Base-by-base conservation (phyloP, 2,113 vertebrate species). In the Oryzias melastigma region DNA sequence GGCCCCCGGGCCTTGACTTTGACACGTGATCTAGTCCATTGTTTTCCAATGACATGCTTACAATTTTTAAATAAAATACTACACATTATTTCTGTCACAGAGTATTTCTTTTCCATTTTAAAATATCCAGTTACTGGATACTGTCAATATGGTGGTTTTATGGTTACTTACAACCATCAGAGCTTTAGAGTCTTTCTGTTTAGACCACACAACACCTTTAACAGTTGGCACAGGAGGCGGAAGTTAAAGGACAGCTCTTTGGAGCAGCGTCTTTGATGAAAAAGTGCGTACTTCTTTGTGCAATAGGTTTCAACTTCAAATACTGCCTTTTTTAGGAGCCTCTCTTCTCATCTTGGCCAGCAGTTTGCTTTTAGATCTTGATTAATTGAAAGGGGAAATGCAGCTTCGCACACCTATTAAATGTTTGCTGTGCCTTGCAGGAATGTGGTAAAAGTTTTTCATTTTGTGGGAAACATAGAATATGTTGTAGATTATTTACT, bases 301-400 rank as follows among this genome's bases (percentile, higher is more conserved):
- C 35, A 35, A 35, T 35, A 35, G 41, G 58, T 54, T 68, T 43
- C 47, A 76, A 71, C 72, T 50, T 71, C 22, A 41, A 57, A 67
- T 56, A 57, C 67, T 64, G 67, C 73, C 69, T 77, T 58, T 77
- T 87, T 75, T 79, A 82, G 48, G 58, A 77, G 72, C 35, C 18
- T 52, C 76, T 49, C 59, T 60, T 74, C 62, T 63, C 74, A 59
- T 73, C 65, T 47, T 52, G 13, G 58, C 65, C 7, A 29, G 65
- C 78, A 55, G 52, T 78, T 70, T 73, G 71, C 76, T 84, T 87
- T 83, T 83, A 83, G 64, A 58, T 72, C 61, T 80, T 84, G 83
- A 87, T 88, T 87, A 87, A 87, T 85, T 77, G 77, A 49, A 72
- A 75, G 62, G 84, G 71, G 79, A 44, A 87, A 82, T 85, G 83